These are phyloP conservation scores for Ctenosaura bakeri DNA, from an alignment of 2,797 vertebrate species.

Conservation along the genomic window DNA sequence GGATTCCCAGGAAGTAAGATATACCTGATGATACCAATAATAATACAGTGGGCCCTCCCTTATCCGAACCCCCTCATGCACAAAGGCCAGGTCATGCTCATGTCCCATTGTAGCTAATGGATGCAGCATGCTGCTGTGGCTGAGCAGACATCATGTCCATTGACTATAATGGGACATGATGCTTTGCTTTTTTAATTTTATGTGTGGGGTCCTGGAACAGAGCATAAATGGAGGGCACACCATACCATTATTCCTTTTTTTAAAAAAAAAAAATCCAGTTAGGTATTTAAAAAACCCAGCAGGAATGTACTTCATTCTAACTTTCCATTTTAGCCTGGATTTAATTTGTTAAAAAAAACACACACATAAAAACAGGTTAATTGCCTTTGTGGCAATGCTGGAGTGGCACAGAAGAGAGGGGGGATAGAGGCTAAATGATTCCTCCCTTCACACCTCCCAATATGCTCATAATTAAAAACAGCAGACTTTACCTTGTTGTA, in stretches of 20 bases:
- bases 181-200: too few relatives aligned
- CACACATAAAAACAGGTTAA: slow-evolving; percentile 22
- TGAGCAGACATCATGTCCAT: too few relatives aligned
- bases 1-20: neutral
- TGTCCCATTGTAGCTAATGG: too few relatives aligned
- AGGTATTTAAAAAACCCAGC: neutral
- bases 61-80: too few relatives aligned
- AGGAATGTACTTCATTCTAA: slow-evolving; percentile 1
- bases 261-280: neutral
- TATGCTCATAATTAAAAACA: slow-evolving; percentile 69
- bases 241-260: neutral
- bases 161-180: too few relatives aligned
- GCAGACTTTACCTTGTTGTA: slow-evolving; percentile 41
- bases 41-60: neutral
- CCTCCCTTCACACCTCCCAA: slow-evolving; percentile 47
- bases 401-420: accelerated
- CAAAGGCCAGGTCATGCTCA: too few relatives aligned
- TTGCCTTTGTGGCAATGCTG: slow-evolving; percentile 20
- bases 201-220: too few relatives aligned
- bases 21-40: neutral
- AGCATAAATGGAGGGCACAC: too few relatives aligned
- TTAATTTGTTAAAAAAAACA: neutral
- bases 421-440: neutral
- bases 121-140: too few relatives aligned
- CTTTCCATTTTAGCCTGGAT: neutral